Evolutionary conservation across 2,888 invertebrate species (phyloP), one percentile per base, ranked within the genome.

Genomic region (Rhagonycha lutea): DNA sequence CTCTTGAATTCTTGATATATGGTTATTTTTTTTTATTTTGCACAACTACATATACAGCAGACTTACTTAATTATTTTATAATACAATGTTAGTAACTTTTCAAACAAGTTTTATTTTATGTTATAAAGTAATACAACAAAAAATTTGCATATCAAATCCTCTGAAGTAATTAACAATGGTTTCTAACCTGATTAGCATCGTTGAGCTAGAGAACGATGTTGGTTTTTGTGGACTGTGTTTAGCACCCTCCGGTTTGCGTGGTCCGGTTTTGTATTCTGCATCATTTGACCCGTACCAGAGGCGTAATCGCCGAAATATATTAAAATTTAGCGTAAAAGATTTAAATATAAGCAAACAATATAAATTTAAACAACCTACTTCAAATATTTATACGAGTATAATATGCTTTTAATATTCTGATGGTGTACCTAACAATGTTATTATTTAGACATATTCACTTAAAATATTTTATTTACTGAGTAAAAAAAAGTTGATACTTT

Each of bases 161-260:
- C 74, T 69, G 24, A 69, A 65, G 69, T 76, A 76, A 76, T 76
- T 76, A 76, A 73, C 76, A 73, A 76, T 76, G 72, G 75, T 76
- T 75, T 73, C 72, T 73, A 72, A 76, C 73, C 73, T 76, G 72
- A 76, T 76, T 76, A 76, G 76, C 73, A 76, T 76, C 70, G 70
- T 73, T 76, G 72, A 69, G 69, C 28, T 70, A 73, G 67, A 76
- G 70, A 76, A 69, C 61, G 74, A 74, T 69, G 68, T 61, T 74
- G 71, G 76, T 77, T 77, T 77, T 77, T 77, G 76, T 32, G 76
- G 68, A 32, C 70, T 62, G 47, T 74, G 74, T 77, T 77, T 77
- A 77, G 73, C 76, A 72, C 76, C 70, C 76, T 76, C 69, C 61
- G 69, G 71, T 65, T 65, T 29, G 70, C 72, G 61, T 74, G 67